Conservation (phyloP, 1,140 invertebrate genomes). For the Nebria ingens region DNA sequence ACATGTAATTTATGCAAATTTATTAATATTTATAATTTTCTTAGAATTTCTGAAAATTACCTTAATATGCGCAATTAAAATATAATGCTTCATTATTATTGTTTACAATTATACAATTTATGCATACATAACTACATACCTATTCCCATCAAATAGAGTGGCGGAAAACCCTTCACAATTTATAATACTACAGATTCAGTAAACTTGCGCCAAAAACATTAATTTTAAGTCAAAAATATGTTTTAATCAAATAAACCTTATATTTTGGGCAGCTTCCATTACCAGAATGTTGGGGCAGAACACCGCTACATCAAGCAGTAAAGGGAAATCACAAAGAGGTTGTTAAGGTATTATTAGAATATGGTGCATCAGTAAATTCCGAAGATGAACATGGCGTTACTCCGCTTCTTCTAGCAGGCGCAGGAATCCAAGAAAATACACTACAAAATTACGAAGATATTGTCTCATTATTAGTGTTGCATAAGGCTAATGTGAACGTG, state of each 20-base stretch:
- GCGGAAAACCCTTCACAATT: too few relatives aligned
- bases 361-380: conserved; percentile 21
- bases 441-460: conserved; percentile 10
- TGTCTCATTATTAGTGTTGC: conserved; percentile 11
- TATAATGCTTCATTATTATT: too few relatives aligned
- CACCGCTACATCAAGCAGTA: not conserved
- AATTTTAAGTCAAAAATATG: conserved; percentile 1
- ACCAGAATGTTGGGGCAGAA: conserved; percentile 23
- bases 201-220: too few relatives aligned
- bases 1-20: too few relatives aligned
- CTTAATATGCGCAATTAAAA: too few relatives aligned
- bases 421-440: conserved; percentile 9
- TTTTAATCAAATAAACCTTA: not conserved
- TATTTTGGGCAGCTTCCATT: not conserved
- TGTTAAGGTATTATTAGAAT: not conserved
- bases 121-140: too few relatives aligned
- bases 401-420: conserved; percentile 24
- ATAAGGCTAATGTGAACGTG: conserved; percentile 12
- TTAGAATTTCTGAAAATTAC: too few relatives aligned
- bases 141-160: too few relatives aligned
- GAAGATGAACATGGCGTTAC: conserved; percentile 24
- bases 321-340: not conserved
- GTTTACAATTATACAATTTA: too few relatives aligned
- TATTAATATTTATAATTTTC: too few relatives aligned
- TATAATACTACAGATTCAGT: too few relatives aligned